Conservation (phyloP, 2,888 invertebrate genomes). For the Chaetogeoica ovagalla region DNA sequence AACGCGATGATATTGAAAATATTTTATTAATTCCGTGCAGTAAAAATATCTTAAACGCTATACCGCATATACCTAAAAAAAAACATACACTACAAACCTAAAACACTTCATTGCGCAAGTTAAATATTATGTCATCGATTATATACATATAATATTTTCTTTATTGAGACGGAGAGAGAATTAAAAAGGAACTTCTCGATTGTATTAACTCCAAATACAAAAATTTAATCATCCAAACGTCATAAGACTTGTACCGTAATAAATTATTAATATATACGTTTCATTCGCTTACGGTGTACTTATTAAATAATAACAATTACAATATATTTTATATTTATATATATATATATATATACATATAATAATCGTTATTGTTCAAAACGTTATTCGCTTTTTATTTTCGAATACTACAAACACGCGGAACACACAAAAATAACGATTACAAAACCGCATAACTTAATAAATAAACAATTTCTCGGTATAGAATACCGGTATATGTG, state of each 20-base stretch:
- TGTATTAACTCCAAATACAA: background rate
- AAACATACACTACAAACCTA: no score
- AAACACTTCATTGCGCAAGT: no score
- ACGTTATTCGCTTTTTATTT: background rate
- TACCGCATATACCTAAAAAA: background rate
- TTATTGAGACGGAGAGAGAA: background rate
- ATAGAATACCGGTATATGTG: no score
- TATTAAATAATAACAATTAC: background rate
- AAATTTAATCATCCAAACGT: background rate
- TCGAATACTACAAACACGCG: background rate
- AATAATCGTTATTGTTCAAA: background rate
- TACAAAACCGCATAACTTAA: slow-evolving; percentile 26
- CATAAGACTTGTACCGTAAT: background rate
- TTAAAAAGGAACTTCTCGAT: background rate
- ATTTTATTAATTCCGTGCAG: background rate
- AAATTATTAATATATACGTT: background rate
- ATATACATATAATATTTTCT: background rate
- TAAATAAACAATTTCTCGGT: background rate
- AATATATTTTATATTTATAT: no score
- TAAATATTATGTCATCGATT: background rate
- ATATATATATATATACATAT: background rate
- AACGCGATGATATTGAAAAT: background rate
- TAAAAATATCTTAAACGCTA: background rate
- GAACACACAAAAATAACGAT: no score
- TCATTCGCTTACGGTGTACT: background rate